Conservation (phyloP, 2,113 vertebrate species). For the Phyllostomus hastatus region DNA sequence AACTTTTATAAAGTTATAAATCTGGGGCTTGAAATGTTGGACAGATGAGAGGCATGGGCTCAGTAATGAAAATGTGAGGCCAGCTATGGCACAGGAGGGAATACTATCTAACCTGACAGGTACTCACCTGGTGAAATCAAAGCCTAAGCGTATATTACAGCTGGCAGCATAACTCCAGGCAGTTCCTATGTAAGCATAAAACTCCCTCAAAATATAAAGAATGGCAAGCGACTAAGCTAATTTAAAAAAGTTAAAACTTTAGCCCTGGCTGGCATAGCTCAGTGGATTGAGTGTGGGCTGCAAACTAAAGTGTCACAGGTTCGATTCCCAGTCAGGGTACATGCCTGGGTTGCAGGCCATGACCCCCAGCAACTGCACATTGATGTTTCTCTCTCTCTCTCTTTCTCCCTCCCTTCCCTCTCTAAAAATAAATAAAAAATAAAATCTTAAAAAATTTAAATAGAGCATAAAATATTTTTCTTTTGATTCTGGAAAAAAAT, state of each 20-base stretch:
- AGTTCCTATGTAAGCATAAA: neutral
- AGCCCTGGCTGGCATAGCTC: too few species aligned
- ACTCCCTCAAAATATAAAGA: neutral
- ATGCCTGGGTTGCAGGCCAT: too few species aligned
- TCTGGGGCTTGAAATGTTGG: neutral
- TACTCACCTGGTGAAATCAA: neutral
- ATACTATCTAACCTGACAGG: neutral
- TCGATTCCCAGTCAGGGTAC: too few species aligned
- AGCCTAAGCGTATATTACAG: neutral
- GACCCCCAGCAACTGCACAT: too few species aligned
- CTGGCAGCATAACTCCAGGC: neutral
- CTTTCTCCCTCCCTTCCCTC: too few species aligned
- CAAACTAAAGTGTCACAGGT: too few species aligned
- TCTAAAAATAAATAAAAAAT: too few species aligned
- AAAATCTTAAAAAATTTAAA: neutral
- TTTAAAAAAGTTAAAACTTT: neutral
- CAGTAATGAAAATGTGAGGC: neutral
- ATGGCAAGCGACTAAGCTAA: neutral
- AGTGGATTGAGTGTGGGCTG: too few species aligned
- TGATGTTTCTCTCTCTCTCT: too few species aligned
- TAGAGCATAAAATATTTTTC: neutral
- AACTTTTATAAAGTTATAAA: conserved; percentile 40
- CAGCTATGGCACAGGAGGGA: neutral
- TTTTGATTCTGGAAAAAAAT: neutral
- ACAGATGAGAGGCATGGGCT: neutral